phyloP scores from a whole-genome alignment of 2,888 invertebrate genomes.

The Listrodromus nycthemerus region DNA sequence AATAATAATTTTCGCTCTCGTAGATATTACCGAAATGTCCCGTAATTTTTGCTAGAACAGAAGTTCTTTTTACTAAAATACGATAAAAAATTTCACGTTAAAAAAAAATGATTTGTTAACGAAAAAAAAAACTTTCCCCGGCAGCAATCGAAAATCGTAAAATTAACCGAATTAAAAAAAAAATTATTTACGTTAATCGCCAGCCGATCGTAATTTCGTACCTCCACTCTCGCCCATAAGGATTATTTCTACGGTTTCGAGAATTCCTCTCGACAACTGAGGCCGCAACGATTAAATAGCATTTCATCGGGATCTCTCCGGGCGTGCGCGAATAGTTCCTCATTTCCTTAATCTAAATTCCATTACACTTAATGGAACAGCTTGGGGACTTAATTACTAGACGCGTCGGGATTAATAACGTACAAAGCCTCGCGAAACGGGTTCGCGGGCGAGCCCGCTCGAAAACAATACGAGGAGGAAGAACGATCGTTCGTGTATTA shows the following conservation, averaged over 20 bases:
- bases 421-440: constrained; percentile 38
- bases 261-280: constrained; percentile 5
- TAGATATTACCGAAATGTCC: too few relatives aligned
- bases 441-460: background rate
- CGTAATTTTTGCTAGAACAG: too few relatives aligned
- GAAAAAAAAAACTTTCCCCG: too few relatives aligned
- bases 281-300: constrained; percentile 34
- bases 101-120: too few relatives aligned
- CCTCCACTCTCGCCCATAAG: background rate
- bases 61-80: too few relatives aligned
- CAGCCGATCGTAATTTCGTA: background rate
- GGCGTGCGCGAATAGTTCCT: constrained; percentile 48
- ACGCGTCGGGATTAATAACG: constrained; percentile 59
- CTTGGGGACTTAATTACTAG: constrained; percentile 60
- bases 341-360: constrained; percentile 66
- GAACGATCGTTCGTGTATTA: constrained; percentile 12
- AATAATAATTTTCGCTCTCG: too few relatives aligned
- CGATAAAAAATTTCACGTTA: too few relatives aligned
- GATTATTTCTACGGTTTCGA: constrained; percentile 7
- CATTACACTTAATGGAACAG: constrained; percentile 64
- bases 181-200: background rate
- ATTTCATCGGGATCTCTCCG: constrained; percentile 30
- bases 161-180: background rate
- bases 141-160: too few relatives aligned
- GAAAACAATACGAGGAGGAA: constrained; percentile 47